Percentiles rank a stretch among this genome's conserved stretches.
Evolutionary conservation across 2,888 invertebrate species (phyloP).

Genomic region (Lysandra bellargus): DNA sequence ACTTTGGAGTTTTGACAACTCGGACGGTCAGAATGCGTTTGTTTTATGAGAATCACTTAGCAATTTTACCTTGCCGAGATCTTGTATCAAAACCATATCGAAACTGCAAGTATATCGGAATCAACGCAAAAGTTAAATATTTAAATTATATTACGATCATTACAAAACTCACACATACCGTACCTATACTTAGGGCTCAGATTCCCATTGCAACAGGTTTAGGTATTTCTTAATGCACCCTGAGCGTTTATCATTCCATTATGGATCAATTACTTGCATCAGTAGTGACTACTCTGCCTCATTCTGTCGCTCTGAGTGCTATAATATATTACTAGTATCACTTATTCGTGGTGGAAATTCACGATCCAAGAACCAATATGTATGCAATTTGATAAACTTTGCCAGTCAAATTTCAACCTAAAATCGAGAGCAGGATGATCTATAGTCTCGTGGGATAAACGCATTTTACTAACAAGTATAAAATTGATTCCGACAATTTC

Average conservation of each 20-base stretch:
- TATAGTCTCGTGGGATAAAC: slow-evolving; percentile 7
- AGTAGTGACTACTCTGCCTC: slow-evolving; percentile 57
- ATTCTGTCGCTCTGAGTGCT: slow-evolving; percentile 59
- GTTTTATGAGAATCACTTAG: background rate
- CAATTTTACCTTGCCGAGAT: background rate
- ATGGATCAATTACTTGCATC: slow-evolving; percentile 45
- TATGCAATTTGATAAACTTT: slow-evolving; percentile 24
- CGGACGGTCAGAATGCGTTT: background rate
- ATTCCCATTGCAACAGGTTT: background rate
- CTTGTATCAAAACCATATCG: background rate
- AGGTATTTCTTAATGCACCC: slow-evolving; percentile 34
- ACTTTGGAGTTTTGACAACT: too few species aligned
- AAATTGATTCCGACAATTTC: slow-evolving; percentile 30
- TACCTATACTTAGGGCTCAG: background rate
- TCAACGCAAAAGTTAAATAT: background rate
- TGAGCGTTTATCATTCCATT: slow-evolving; percentile 36
- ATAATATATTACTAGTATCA: slow-evolving; percentile 60
- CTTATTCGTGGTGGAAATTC: slow-evolving; percentile 48
- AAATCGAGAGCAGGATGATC: background rate
- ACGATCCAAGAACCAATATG: slow-evolving; percentile 30
- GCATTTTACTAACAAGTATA: slow-evolving; percentile 23
- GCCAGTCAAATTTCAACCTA: slow-evolving; percentile 3
- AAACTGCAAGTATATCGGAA: background rate
- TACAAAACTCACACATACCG: background rate
- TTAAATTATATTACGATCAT: background rate